Conservation (phyloP, 2,797 vertebrate genomes). For the Anisognathus igniventris region DNA sequence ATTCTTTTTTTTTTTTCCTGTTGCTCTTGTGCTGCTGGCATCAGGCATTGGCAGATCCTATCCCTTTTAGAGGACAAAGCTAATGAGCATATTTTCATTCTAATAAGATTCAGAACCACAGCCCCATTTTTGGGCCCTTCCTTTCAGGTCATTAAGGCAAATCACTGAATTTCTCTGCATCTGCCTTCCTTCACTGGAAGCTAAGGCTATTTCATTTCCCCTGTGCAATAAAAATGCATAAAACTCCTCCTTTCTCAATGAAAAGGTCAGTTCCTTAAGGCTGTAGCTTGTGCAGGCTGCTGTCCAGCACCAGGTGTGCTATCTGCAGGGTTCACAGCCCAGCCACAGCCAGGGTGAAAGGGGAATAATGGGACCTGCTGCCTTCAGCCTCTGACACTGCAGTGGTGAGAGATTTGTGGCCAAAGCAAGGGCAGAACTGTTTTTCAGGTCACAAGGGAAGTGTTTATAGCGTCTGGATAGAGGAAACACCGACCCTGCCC, state of each 20-base stretch:
- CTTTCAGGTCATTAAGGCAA: not conserved
- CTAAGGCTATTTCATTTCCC: not conserved
- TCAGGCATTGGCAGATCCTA: not conserved
- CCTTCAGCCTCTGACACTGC: rapidly evolving
- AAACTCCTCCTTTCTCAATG: not conserved
- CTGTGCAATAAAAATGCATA: not conserved
- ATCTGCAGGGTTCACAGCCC: not conserved
- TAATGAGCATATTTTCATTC: not conserved
- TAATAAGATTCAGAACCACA: not conserved
- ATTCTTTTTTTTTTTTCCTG: not conserved
- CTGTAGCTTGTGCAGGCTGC: not conserved
- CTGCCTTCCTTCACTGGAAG: not conserved
- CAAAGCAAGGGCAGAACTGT: not conserved
- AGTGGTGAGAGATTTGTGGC: not conserved
- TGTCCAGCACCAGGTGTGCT: not conserved
- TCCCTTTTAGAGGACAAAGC: not conserved
- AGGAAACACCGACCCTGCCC: not conserved
- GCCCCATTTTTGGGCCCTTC: not conserved
- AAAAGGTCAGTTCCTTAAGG: not conserved
- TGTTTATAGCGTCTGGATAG: not conserved
- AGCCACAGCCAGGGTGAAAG: not conserved
- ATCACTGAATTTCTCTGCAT: not conserved
- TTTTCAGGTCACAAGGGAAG: not conserved
- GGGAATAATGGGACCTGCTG: not conserved
- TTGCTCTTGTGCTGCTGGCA: not conserved